Evolutionary conservation across 1,140 invertebrate genomes (phyloP).

Genomic region (Trichoplusia ni): DNA sequence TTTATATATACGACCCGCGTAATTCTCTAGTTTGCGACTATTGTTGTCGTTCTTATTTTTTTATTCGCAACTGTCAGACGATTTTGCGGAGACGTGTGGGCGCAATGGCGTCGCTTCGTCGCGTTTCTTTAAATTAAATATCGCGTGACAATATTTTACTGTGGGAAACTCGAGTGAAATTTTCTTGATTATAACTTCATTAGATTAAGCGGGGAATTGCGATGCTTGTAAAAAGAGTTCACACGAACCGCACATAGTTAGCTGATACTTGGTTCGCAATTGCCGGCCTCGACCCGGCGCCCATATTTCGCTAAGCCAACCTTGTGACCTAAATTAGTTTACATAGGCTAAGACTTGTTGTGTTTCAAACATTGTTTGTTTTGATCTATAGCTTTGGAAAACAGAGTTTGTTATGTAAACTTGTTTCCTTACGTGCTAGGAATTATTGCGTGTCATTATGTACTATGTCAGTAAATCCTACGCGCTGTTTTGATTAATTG

Average conservation of each 20-base stretch:
- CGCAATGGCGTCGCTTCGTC: constrained; percentile 25
- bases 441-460: neutral
- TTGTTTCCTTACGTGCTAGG: neutral
- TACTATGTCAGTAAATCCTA: neutral
- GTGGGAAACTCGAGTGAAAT: constrained; percentile 46
- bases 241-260: constrained; percentile 8
- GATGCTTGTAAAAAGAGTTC: constrained; percentile 21
- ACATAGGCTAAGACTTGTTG: constrained; percentile 24
- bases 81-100: constrained; percentile 40
- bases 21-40: constrained; percentile 63
- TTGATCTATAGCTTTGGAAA: constrained; percentile 4
- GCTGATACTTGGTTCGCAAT: constrained; percentile 4
- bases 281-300: constrained; percentile 37
- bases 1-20: constrained; percentile 52
- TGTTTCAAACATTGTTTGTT: constrained; percentile 26
- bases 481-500: constrained; percentile 12
- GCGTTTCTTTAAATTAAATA: constrained; percentile 43
- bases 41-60: constrained; percentile 58
- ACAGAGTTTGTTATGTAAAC: constrained; percentile 22
- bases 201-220: neutral
- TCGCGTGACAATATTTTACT: constrained; percentile 47
- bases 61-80: constrained; percentile 43
- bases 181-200: constrained; percentile 21
- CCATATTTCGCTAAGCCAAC: constrained; percentile 35
- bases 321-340: constrained; percentile 50